These are phyloP conservation scores for Xenops minutus DNA, from an alignment of 2,797 vertebrate genomes.

Conservation along the genomic window DNA sequence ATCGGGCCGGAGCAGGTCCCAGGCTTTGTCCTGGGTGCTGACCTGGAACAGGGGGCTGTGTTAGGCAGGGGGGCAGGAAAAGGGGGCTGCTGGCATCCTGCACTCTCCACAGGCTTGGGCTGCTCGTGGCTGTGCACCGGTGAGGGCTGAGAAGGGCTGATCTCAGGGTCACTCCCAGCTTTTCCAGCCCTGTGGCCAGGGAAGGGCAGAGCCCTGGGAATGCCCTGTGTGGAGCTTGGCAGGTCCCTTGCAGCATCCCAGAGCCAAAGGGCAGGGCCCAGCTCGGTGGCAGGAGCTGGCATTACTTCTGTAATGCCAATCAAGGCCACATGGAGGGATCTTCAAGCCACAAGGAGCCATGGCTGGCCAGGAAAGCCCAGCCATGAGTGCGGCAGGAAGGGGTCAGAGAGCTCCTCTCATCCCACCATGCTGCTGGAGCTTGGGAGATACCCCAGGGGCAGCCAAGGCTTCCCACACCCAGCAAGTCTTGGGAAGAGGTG, in stretches of 20 bases:
- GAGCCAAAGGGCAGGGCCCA: neutral
- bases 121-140: neutral
- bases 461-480: neutral
- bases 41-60: slow-evolving; percentile 71
- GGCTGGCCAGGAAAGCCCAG: neutral
- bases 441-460: neutral
- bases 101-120: accelerated
- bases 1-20: slow-evolving; percentile 75
- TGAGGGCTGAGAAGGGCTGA: neutral
- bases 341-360: neutral
- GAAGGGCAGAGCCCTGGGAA: neutral
- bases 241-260: neutral
- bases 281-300: neutral
- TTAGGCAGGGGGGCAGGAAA: neutral
- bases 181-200: neutral
- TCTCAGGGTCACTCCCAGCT: neutral
- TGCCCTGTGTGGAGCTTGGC: accelerated
- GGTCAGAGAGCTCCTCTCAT: neutral
- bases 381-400: neutral
- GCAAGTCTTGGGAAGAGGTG: neutral
- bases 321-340: neutral
- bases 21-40: slow-evolving; percentile 68
- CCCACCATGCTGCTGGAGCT: neutral
- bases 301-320: neutral
- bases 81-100: neutral